These are phyloP conservation scores for Holocentrus rufus DNA, from an alignment of 2,797 vertebrate genomes.

Conservation along the genomic window DNA sequence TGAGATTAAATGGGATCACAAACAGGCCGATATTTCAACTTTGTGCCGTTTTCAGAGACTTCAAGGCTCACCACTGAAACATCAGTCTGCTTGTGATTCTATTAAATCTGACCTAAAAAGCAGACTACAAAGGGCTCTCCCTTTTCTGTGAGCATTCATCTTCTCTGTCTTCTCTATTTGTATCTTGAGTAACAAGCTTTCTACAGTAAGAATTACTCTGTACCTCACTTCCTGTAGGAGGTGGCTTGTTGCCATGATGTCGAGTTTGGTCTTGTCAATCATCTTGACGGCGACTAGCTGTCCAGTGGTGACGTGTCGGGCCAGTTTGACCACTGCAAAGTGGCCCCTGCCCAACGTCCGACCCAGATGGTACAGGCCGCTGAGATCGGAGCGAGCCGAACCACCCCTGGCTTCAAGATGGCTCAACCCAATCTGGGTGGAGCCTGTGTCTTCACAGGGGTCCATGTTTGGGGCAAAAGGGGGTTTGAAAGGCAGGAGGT, in stretches of 20 bases:
- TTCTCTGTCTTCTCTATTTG: background rate
- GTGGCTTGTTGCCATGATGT: slow-evolving; percentile 83
- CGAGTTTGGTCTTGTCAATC: slow-evolving; percentile 91
- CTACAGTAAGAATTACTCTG: background rate
- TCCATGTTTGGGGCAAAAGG: slow-evolving; percentile 65
- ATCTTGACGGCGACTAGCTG: slow-evolving; percentile 91
- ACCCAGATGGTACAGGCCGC: slow-evolving; percentile 88
- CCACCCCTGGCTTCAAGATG: slow-evolving; percentile 27
- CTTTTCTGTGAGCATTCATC: background rate
- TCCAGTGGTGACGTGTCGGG: slow-evolving; percentile 87
- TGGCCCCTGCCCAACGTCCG: slow-evolving; percentile 89
- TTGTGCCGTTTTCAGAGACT: background rate
- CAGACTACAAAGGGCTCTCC: background rate
- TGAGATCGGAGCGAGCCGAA: slow-evolving; percentile 75
- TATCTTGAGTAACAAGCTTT: background rate
- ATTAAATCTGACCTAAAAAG: background rate
- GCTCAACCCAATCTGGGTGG: slow-evolving; percentile 29
- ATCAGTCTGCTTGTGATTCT: background rate
- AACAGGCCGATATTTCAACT: background rate
- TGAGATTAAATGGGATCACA: background rate
- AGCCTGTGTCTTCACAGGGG: slow-evolving; percentile 34
- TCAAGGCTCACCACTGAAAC: background rate
- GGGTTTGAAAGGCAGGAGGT: background rate
- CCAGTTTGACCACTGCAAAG: slow-evolving; percentile 89
- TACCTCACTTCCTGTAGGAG: slow-evolving; percentile 90